A percentile compares a stretch with the other conserved stretches of the same genome.
Evolutionary conservation across 2,888 invertebrate species (phyloP).

Genomic region (Micropterix aruncella): DNA sequence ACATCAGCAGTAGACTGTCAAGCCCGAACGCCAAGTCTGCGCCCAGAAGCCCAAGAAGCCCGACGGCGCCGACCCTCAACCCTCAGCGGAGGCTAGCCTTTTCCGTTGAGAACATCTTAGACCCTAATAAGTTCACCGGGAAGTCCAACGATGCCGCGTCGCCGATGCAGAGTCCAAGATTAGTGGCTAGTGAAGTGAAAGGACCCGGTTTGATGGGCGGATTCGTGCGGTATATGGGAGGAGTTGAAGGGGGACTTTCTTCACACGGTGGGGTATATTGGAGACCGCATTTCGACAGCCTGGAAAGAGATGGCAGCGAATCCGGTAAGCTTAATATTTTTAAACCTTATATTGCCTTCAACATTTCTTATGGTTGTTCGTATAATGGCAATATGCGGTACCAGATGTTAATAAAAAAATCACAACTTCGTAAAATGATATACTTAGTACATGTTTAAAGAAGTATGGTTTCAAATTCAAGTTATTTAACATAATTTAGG

Average conservation of each 20-base stretch:
- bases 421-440: too few relatives aligned
- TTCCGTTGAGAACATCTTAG: slow-evolving; percentile 81
- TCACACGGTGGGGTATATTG: slow-evolving; percentile 41
- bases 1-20: slow-evolving; percentile 20
- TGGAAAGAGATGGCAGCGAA: slow-evolving; percentile 39
- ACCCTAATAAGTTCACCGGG: slow-evolving; percentile 83
- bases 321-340: too few relatives aligned
- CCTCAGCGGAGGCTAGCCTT: slow-evolving; percentile 43
- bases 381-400: too few relatives aligned
- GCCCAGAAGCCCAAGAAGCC: slow-evolving; percentile 9
- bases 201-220: not conserved
- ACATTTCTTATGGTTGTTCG: too few relatives aligned
- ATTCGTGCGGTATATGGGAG: slow-evolving; percentile 21
- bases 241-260: slow-evolving; percentile 28
- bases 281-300: slow-evolving; percentile 38
- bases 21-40: slow-evolving; percentile 21
- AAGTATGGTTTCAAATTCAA: too few relatives aligned
- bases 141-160: slow-evolving; percentile 8
- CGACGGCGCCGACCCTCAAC: slow-evolving; percentile 8
- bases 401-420: too few relatives aligned
- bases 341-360: too few relatives aligned
- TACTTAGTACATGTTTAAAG: too few relatives aligned
- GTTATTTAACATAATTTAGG: too few relatives aligned
- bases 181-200: not conserved
- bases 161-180: not conserved